Base-by-base conservation (phyloP, 2,113 vertebrate species). In the Pygoscelis antarcticus region DNA sequence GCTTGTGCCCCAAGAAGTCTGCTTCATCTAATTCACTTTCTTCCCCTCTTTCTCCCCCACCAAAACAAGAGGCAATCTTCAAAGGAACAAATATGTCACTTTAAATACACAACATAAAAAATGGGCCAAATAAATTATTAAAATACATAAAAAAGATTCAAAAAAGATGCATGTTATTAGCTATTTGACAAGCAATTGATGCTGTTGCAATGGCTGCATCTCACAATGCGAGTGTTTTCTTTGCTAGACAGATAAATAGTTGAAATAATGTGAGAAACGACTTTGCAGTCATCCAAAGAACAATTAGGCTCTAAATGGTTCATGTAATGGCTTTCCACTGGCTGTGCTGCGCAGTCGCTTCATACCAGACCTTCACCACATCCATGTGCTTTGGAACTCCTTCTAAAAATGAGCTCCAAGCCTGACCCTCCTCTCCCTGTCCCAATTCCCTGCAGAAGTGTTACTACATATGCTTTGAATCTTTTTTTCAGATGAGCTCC, bases 121-220 rank as follows among this genome's bases (percentile, higher is more conserved):
- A 96, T 95, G 97, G 96, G 97, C 97, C 95, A 97, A 97, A 98
- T 97, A 98, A 97, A 98, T 98, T 97, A 98, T 98, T 97, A 96
- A 98, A 97, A 97, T 93, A 90, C 69, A 64, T 93, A 44, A 96
- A 96, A 97, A 98, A 92, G 66, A 94, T 96, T 85, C 23, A 36
- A 23, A 78, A 74, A 96, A 93, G 38, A 91, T 66, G 44, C 38
- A 32, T 42, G 58, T 94, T 88, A 90, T 95, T 88, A 90, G 79
- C 71, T 71, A 44, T 94, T 95, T 94, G 91, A 97, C 89, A 93
- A 86, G 79, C 42, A 62, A 60, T 55, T 65, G 84, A 90, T 88
- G 94, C 79, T 83, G 75, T 88, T 69, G 93, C 82, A 91, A 93
- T 55, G 82, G 79, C 68, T 86, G 70, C 71, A 34, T 95, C 90